Conservation (phyloP, 2,797 vertebrate genomes). For the Sebastes glaucus region DNA sequence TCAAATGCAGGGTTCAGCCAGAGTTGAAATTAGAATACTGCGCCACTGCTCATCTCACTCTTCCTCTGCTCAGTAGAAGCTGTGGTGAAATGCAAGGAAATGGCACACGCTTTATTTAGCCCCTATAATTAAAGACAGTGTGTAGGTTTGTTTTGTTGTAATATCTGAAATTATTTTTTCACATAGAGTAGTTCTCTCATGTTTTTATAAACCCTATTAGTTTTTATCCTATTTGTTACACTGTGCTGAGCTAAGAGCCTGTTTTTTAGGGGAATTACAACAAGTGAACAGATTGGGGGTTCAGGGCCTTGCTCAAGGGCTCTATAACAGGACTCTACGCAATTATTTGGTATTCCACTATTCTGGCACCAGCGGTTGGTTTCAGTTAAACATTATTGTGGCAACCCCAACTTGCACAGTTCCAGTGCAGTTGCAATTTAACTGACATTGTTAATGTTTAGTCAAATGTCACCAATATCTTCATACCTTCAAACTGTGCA, state of each 20-base stretch:
- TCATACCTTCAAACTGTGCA: not conserved
- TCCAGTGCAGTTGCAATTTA: not conserved
- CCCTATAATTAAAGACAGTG: not conserved
- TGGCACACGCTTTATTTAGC: not conserved
- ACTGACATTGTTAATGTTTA: not conserved
- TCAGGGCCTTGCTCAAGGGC: not conserved
- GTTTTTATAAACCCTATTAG: not conserved
- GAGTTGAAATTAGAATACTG: constrained; percentile 78
- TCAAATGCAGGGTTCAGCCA: constrained; percentile 77
- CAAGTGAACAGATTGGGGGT: not conserved
- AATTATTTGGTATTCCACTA: too few species aligned
- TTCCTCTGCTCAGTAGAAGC: constrained; percentile 18
- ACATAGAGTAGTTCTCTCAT: not conserved
- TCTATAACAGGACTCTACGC: not conserved
- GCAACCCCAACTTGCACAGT: not conserved
- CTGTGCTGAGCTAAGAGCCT: not conserved
- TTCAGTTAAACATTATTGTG: too few species aligned
- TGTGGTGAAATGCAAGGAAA: constrained; percentile 22
- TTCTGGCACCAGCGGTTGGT: too few species aligned
- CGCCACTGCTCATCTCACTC: constrained; percentile 46
- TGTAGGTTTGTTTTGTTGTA: not conserved
- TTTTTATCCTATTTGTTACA: not conserved
- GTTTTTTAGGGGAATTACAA: not conserved
- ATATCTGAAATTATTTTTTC: not conserved
- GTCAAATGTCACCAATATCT: too few species aligned